Evolutionary conservation across 2,797 vertebrate species (phyloP).

Genomic region (Rachycentron canadum): DNA sequence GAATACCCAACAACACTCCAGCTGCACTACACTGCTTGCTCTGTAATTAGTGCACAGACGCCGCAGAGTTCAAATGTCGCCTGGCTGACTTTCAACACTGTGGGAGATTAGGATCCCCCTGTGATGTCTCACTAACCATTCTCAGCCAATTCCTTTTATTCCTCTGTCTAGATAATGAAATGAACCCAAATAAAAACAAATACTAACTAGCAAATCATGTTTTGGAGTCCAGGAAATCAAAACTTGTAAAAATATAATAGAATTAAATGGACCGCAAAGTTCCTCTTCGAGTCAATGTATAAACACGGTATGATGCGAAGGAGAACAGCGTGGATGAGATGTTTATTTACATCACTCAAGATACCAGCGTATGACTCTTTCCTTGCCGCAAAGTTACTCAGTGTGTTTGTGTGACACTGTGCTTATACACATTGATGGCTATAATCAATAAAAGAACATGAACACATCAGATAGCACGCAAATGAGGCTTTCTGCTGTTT

Average conservation of each 20-base stretch:
- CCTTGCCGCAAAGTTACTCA: constrained; percentile 9
- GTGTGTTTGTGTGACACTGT: constrained; percentile 34
- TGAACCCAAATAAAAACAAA: constrained; percentile 26
- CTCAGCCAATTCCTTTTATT: constrained; percentile 35
- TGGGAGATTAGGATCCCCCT: constrained; percentile 53
- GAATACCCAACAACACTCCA: constrained; percentile 44
- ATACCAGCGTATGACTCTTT: constrained; percentile 21
- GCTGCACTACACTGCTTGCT: constrained; percentile 49
- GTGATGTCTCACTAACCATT: constrained; percentile 29
- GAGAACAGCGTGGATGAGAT: constrained; percentile 40
- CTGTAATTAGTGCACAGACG: constrained; percentile 62
- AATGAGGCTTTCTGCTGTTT: constrained; percentile 53
- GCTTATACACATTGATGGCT: constrained; percentile 44
- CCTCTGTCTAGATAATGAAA: constrained; percentile 27
- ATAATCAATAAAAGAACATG: constrained; percentile 58
- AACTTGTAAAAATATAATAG: constrained; percentile 56
- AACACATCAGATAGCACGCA: constrained; percentile 53
- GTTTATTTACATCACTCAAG: constrained; percentile 49
- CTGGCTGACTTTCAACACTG: constrained; percentile 50
- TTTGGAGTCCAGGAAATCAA: constrained; percentile 37
- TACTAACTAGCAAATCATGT: constrained; percentile 31
- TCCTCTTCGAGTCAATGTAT: constrained; percentile 35
- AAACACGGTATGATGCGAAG: constrained; percentile 25
- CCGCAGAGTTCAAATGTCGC: constrained; percentile 32
- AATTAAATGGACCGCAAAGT: constrained; percentile 59